These are phyloP conservation scores for Heliothis virescens DNA, from an alignment of 1,140 invertebrate genomes.

Conservation along the genomic window DNA sequence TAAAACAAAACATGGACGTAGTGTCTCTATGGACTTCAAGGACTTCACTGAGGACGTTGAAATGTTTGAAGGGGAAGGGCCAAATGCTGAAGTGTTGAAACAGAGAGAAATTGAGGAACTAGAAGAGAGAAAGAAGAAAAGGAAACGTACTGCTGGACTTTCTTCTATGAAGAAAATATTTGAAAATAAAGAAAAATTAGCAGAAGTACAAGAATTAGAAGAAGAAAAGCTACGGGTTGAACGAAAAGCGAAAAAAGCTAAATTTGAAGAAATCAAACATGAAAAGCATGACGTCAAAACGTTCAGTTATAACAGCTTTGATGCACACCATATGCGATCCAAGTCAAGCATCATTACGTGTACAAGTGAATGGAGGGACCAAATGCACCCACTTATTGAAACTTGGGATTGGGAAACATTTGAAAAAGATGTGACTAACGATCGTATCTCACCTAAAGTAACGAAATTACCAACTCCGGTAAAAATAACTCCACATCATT, in stretches of 20 bases:
- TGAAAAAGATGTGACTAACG: conserved; percentile 84
- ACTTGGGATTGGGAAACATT: conserved; percentile 89
- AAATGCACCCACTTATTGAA: conserved; percentile 87
- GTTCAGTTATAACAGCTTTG: conserved; percentile 74
- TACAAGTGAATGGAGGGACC: conserved; percentile 87
- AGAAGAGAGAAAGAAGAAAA: conserved; percentile 88
- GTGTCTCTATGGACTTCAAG: conserved; percentile 90
- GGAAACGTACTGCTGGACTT: conserved; percentile 86
- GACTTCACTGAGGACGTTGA: conserved; percentile 88
- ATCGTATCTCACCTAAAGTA: conserved; percentile 73
- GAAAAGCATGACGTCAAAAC: conserved; percentile 79
- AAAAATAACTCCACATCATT: conserved; percentile 82
- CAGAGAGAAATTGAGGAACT: conserved; percentile 87
- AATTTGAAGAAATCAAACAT: conserved; percentile 81
- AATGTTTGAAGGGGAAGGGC: conserved; percentile 89
- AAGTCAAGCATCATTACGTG: conserved; percentile 84
- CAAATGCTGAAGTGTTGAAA: conserved; percentile 87
- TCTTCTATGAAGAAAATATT: conserved; percentile 91
- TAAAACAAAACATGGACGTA: conserved; percentile 90
- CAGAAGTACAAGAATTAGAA: conserved; percentile 86
- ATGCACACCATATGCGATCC: conserved; percentile 79
- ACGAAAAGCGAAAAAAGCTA: conserved; percentile 82
- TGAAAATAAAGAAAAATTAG: conserved; percentile 91
- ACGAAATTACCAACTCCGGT: conserved; percentile 86
- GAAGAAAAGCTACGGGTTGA: conserved; percentile 81